phyloP scores from a whole-genome alignment of 2,797 vertebrate genomes.

The Characodon lateralis region DNA sequence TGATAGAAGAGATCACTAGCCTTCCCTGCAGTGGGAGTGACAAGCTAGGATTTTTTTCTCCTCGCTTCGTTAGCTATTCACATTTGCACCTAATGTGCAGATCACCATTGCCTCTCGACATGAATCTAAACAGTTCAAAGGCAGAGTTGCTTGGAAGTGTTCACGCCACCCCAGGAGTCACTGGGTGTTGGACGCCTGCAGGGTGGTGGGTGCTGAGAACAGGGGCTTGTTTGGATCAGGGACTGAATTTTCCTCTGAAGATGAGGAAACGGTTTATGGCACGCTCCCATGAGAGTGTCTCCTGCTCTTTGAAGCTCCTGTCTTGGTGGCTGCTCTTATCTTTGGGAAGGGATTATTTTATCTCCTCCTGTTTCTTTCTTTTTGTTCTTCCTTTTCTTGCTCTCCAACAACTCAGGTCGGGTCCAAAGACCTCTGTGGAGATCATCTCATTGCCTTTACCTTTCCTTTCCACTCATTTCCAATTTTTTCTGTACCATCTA shows the following conservation, averaged over 20 bases:
- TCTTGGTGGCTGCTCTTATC: conserved; percentile 93
- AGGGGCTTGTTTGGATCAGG: conserved; percentile 79
- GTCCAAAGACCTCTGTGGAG: conserved; percentile 53
- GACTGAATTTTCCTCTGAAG: conserved; percentile 82
- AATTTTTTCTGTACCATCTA: conserved; percentile 50
- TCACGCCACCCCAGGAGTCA: conserved; percentile 68
- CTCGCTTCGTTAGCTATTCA: conserved; percentile 79
- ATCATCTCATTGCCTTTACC: conserved; percentile 56
- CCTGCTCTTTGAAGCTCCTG: conserved; percentile 91
- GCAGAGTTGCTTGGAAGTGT: conserved; percentile 72
- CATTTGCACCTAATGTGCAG: conserved; percentile 77
- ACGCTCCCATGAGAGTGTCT: conserved; percentile 83
- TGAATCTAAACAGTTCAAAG: conserved; percentile 74
- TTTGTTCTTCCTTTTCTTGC: conserved; percentile 41
- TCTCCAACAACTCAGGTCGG: conserved; percentile 57
- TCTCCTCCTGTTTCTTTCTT: conserved; percentile 76
- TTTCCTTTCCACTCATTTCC: conserved; percentile 60
- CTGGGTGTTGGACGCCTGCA: conserved; percentile 63
- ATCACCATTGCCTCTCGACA: conserved; percentile 74
- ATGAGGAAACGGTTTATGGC: conserved; percentile 87
- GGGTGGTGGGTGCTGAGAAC: conserved; percentile 75
- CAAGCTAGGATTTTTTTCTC: conserved; percentile 55
- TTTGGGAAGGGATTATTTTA: conserved; percentile 91
- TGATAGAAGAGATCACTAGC: conserved; percentile 74
- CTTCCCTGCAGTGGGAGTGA: conserved; percentile 64